phyloP scores from a whole-genome alignment of 2,797 vertebrate species.

The Esox lucius region DNA sequence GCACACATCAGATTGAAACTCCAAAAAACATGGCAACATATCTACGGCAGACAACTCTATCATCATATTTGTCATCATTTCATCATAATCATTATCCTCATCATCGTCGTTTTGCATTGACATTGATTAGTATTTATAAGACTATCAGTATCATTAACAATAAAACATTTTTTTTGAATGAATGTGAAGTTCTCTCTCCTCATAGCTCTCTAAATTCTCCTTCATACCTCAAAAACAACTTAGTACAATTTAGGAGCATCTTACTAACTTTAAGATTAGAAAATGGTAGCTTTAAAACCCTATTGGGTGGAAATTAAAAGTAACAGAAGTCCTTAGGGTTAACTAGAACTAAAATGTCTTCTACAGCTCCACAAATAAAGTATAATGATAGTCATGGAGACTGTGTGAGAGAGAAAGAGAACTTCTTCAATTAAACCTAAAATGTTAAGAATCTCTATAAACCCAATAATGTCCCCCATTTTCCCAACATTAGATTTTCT shows the following conservation, averaged over 20 bases:
- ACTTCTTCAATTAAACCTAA: conserved; percentile 68
- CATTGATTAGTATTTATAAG: conserved; percentile 67
- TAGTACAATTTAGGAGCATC: conserved; percentile 26
- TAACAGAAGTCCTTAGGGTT: background rate
- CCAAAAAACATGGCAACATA: conserved; percentile 67
- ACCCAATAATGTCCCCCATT: conserved; percentile 59
- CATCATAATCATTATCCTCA: conserved; percentile 55
- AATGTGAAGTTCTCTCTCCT: conserved; percentile 28
- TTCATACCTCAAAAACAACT: conserved; percentile 47
- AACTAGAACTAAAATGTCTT: background rate
- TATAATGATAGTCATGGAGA: conserved; percentile 20
- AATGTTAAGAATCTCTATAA: conserved; percentile 53
- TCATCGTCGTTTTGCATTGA: conserved; percentile 67
- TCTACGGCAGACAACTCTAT: conserved; percentile 62
- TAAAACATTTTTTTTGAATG: conserved; percentile 63
- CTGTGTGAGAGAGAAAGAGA: conserved; percentile 62
- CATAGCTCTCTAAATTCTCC: conserved; percentile 30
- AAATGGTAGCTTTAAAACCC: conserved; percentile 7
- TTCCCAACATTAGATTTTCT: conserved; percentile 57
- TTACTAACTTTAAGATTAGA: conserved; percentile 12
- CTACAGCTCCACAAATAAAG: background rate
- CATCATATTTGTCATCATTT: conserved; percentile 36
- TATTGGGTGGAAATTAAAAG: background rate
- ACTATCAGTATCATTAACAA: conserved; percentile 73
- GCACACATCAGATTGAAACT: conserved; percentile 68